Evolutionary conservation across 2,888 invertebrate species (phyloP).

Genomic region (Nebria salina): DNA sequence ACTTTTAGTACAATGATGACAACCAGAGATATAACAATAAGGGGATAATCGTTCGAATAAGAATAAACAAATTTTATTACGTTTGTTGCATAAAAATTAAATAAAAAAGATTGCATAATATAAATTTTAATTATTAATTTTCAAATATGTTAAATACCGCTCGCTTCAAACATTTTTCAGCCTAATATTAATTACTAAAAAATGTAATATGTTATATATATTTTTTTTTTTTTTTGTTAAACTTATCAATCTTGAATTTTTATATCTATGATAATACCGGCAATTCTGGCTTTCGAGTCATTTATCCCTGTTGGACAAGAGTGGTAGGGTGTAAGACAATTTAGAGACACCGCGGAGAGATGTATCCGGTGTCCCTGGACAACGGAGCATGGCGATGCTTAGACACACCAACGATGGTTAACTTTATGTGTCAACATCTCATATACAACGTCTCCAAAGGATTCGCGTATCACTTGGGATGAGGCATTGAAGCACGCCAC

Average conservation of each 20-base stretch:
- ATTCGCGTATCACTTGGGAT: conserved; percentile 50
- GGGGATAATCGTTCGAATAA: background rate
- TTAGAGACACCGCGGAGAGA: background rate
- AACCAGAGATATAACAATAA: background rate
- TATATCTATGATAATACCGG: background rate
- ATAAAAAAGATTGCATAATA: background rate
- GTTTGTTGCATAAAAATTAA: background rate
- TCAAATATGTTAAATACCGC: no score
- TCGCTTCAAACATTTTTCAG: no score
- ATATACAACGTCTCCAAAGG: conserved; percentile 50
- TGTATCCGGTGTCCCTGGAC: conserved; percentile 22
- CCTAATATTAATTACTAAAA: no score
- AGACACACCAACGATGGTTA: conserved; percentile 49
- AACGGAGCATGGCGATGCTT: conserved; percentile 14
- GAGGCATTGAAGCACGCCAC: background rate
- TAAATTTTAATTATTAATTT: no score
- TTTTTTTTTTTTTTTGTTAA: no score
- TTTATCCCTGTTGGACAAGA: conserved; percentile 2
- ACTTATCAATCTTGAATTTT: background rate
- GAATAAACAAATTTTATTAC: background rate
- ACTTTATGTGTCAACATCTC: conserved; percentile 54
- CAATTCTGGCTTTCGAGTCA: background rate
- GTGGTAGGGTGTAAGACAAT: no score
- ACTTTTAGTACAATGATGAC: background rate
- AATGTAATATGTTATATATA: no score